Evolutionary conservation across 2,888 invertebrate genomes (phyloP).

Genomic region (Ferdinandea cuprea): DNA sequence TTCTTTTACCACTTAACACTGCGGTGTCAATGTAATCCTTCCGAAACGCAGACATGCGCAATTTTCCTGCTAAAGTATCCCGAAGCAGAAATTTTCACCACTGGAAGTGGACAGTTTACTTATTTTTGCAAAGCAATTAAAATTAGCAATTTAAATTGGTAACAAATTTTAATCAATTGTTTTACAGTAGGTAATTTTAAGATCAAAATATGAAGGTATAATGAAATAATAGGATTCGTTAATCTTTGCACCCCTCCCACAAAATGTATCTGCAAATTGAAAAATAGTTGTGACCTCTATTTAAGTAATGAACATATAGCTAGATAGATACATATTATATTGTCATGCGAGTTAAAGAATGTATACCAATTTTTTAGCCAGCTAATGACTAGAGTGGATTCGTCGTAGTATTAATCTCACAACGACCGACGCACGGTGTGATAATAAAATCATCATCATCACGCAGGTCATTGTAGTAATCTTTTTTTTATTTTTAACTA

Average conservation of each 20-base stretch:
- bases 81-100: slow-evolving; percentile 13
- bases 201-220: background rate
- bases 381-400: no score
- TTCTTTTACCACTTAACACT: slow-evolving; percentile 67
- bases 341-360: slow-evolving; percentile 37
- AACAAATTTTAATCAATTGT: no score
- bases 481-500: slow-evolving; percentile 23
- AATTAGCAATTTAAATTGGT: no score
- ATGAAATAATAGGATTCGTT: background rate
- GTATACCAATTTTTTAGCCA: background rate
- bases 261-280: slow-evolving; percentile 59
- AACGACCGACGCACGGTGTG: no score
- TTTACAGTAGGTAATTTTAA: background rate
- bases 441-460: no score
- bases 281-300: slow-evolving; percentile 72
- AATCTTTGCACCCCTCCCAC: slow-evolving; percentile 2
- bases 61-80: slow-evolving; percentile 5
- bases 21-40: slow-evolving; percentile 58
- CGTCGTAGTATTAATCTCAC: no score
- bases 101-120: no score
- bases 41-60: slow-evolving; percentile 63
- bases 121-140: background rate
- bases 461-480: slow-evolving; percentile 27
- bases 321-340: slow-evolving; percentile 45
- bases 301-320: no score